Percentiles rank a stretch among this genome's conserved stretches.
Evolutionary conservation across 2,888 invertebrate species (phyloP).

Genomic region (Diogma glabrata): DNA sequence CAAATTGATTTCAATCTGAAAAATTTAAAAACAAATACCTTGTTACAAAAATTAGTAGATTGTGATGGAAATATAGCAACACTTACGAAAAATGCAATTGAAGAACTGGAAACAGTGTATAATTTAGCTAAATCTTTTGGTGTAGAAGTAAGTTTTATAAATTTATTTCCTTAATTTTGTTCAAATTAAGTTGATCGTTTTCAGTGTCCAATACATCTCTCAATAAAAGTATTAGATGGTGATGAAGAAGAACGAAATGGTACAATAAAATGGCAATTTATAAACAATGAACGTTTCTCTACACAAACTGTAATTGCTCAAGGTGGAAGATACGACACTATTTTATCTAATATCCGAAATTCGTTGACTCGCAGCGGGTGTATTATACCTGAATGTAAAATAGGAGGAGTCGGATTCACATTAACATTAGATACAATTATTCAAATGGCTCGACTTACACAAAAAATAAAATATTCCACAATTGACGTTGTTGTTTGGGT

Average conservation of each 20-base stretch:
- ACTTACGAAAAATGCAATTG: conserved; percentile 51
- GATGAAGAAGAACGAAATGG: conserved; percentile 38
- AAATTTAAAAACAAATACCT: too few relatives aligned
- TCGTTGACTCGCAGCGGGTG: conserved; percentile 27
- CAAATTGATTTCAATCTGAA: too few relatives aligned
- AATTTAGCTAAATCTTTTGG: conserved; percentile 54
- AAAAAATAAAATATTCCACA: conserved; percentile 35
- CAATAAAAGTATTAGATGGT: conserved; percentile 38
- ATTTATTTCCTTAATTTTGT: conserved; percentile 14
- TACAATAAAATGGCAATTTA: conserved; percentile 41
- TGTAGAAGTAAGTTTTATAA: conserved; percentile 43
- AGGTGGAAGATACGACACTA: conserved; percentile 74
- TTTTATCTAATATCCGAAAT: conserved; percentile 54
- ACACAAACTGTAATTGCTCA: conserved; percentile 51
- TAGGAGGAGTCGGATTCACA: conserved; percentile 59
- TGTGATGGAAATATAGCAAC: conserved; percentile 48
- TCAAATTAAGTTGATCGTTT: conserved; percentile 28
- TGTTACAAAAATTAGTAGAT: conserved; percentile 43
- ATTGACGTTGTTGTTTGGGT: conserved; percentile 52
- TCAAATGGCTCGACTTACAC: conserved; percentile 37
- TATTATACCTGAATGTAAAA: conserved; percentile 12
- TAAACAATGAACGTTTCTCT: background rate
- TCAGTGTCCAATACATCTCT: conserved; percentile 37
- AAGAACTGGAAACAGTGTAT: conserved; percentile 56
- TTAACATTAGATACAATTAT: conserved; percentile 64